Base-by-base conservation (phyloP, 2,888 invertebrate species). In the Magallana nippona region DNA sequence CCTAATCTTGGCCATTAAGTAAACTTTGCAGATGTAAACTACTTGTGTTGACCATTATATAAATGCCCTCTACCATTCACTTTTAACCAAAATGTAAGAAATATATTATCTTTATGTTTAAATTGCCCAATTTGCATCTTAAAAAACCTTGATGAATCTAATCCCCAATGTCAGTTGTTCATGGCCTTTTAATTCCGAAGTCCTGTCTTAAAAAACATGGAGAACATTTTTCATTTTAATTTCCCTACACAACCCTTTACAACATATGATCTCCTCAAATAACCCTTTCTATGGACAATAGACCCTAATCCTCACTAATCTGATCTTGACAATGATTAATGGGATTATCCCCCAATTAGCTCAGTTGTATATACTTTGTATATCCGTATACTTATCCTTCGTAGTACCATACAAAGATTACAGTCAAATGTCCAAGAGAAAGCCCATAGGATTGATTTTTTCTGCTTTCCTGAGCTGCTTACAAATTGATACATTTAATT, bases 311-410 rank as follows among this genome's bases (percentile, higher is more conserved):
- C 71, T 8, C 15, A 71, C 22, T 71, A 71, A 71, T 71, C 71
- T 71, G 71, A 71, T 71, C 32, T 71, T 71, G 71, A 71, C 71
- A 71, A 27, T 71, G 71, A 71, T 71, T 71, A 71, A 71, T 71
- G 27, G 32, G 71, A 71, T 71, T 71, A 71, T 71, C 71, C 71
- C 44, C 71, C 71, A 71, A 71, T 71, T 71, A 71, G 27, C 71
- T 27, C 71, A 71, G 71, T 32, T 71, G 71, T 71, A 27, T 44
- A 44, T 71, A 71, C 27, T 13, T 11, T 71, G 71, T 71, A 71
- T 71, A 71, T 71, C 71, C 15, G 32, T 71, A 71, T 27, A 71
- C 71, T 71, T 71, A 71, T 71, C 71, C 71, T 71, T 60, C 15
- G 15, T 27, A 27, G 71, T 71, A 71, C 22, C 32, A 27, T 71